Conservation (phyloP, 2,113 vertebrate genomes). For the Odobenus rosmarus region DNA sequence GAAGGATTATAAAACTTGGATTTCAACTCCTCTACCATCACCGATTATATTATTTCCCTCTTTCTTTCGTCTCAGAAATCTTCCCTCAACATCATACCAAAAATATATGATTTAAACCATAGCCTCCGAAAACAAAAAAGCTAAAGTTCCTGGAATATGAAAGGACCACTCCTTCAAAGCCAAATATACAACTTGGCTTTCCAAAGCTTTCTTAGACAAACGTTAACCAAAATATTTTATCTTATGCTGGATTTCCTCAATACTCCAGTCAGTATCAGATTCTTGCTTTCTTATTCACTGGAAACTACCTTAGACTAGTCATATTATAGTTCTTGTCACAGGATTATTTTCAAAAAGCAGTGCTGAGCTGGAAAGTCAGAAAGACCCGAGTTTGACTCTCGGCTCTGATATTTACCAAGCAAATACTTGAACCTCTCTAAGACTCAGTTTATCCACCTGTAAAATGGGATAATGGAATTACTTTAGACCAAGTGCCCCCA, state of each 20-base stretch:
- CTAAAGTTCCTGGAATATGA: constrained; percentile 39
- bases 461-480: neutral
- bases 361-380: neutral
- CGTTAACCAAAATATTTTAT: constrained; percentile 61
- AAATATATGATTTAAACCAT: constrained; percentile 62
- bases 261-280: constrained; percentile 33
- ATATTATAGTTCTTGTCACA: neutral
- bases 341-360: constrained; percentile 45
- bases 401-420: neutral
- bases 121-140: constrained; percentile 53
- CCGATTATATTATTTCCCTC: constrained; percentile 46
- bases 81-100: constrained; percentile 45
- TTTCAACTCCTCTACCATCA: constrained; percentile 55
- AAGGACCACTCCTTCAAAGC: constrained; percentile 55
- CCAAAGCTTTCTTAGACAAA: constrained; percentile 60
- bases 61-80: constrained; percentile 62
- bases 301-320: constrained; percentile 33
- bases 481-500: neutral
- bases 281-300: constrained; percentile 70
- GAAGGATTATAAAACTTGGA: constrained; percentile 63
- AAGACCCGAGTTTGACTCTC: constrained; percentile 35
- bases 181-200: constrained; percentile 42
- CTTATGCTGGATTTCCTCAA: constrained; percentile 53
- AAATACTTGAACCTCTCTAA: neutral
- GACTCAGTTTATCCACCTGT: neutral